phyloP scores from a whole-genome alignment of 2,113 vertebrate genomes.

The Panthera tigris region DNA sequence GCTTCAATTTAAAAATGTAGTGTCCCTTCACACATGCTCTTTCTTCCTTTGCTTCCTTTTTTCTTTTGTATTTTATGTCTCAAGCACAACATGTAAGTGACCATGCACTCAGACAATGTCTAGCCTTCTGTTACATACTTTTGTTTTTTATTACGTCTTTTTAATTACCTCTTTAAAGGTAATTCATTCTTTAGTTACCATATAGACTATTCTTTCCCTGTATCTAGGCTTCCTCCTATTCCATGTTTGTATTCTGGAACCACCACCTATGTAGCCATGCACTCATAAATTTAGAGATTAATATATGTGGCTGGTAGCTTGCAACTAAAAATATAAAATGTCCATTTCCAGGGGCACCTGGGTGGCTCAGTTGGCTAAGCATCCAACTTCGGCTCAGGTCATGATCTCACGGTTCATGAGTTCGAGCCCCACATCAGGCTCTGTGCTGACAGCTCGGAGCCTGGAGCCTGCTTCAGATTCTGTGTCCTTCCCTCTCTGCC shows the following conservation, averaged over 20 bases:
- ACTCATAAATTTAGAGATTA: background rate
- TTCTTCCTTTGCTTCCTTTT: background rate
- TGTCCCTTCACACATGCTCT: constrained; percentile 47
- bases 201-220: background rate
- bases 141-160: background rate
- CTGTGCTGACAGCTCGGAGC: no score
- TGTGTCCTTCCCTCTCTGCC: no score
- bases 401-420: no score
- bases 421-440: no score
- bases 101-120: constrained; percentile 62
- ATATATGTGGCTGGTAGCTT: background rate
- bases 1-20: constrained; percentile 85
- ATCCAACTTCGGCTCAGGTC: no score
- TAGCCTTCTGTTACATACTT: constrained; percentile 52
- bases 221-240: background rate
- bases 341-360: background rate
- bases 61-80: constrained; percentile 1
- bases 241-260: background rate
- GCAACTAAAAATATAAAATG: background rate
- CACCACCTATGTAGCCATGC: background rate
- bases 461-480: no score
- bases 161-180: constrained; percentile 24
- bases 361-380: no score
- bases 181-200: constrained; percentile 30
- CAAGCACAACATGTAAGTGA: constrained; percentile 63